Evolutionary conservation across 1,140 invertebrate species (phyloP).

Genomic region (Temnothorax nylanderi): DNA sequence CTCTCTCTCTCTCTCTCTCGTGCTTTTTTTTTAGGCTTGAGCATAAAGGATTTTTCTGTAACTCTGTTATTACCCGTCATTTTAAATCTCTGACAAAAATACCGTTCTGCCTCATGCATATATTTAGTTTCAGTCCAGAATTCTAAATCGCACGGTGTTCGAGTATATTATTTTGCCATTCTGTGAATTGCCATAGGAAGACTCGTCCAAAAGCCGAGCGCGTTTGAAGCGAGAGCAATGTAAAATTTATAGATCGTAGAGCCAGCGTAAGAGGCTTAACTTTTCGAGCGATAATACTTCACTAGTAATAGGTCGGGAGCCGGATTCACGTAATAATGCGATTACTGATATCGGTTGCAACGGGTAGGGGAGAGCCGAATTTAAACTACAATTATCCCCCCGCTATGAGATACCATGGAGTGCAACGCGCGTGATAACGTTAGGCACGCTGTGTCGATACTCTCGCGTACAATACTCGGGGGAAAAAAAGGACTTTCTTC

Average conservation of each 20-base stretch:
- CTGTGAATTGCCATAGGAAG: conserved; percentile 22
- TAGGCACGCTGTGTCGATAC: background rate
- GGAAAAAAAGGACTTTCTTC: background rate
- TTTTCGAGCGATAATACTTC: conserved; percentile 61
- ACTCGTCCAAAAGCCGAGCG: conserved; percentile 46
- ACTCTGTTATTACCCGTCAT: conserved; percentile 4
- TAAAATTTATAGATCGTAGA: conserved; percentile 63
- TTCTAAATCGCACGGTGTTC: conserved; percentile 38
- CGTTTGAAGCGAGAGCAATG: conserved; percentile 51
- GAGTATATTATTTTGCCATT: conserved; percentile 53
- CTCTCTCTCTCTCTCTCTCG: background rate
- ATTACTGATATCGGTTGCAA: conserved; percentile 60
- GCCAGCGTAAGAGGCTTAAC: conserved; percentile 58
- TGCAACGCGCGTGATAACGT: conserved; percentile 39
- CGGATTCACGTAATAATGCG: conserved; percentile 60
- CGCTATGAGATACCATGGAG: conserved; percentile 40
- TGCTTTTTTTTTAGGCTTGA: background rate
- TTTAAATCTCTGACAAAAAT: background rate
- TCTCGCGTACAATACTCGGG: background rate
- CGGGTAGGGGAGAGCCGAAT: conserved; percentile 42
- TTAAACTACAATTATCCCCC: conserved; percentile 57
- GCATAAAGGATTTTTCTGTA: background rate
- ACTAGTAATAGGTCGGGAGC: conserved; percentile 59
- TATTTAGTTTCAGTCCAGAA: conserved; percentile 3
- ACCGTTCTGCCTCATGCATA: background rate